Evolutionary conservation across 2,888 invertebrate species (phyloP).

Genomic region (Aspidiotus rigidus): DNA sequence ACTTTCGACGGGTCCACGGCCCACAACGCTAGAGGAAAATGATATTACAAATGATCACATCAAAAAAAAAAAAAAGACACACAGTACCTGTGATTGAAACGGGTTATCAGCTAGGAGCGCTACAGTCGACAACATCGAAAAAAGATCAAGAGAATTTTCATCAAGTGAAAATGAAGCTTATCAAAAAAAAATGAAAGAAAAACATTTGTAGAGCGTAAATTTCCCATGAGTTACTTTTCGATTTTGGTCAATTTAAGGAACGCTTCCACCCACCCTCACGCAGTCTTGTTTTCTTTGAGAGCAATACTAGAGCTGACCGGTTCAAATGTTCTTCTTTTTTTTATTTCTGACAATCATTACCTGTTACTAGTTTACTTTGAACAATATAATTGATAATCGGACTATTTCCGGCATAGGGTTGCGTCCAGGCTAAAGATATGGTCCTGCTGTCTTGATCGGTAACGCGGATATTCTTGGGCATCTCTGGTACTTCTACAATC

Average conservation of each 20-base stretch:
- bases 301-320: no score
- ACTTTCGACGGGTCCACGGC: slow-evolving; percentile 71
- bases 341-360: slow-evolving; percentile 30
- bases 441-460: slow-evolving; percentile 75
- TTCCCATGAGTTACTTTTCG: no score
- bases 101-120: background rate
- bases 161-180: no score
- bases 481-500: slow-evolving; percentile 68
- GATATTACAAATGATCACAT: background rate
- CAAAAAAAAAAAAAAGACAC: background rate
- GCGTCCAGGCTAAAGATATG: slow-evolving; percentile 79
- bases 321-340: no score
- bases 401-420: slow-evolving; percentile 80
- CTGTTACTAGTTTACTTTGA: slow-evolving; percentile 58
- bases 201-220: no score
- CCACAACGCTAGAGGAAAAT: slow-evolving; percentile 59
- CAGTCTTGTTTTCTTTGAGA: no score
- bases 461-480: slow-evolving; percentile 75
- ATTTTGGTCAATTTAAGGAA: no score
- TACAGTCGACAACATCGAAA: background rate
- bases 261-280: no score
- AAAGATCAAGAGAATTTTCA: no score
- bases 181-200: no score
- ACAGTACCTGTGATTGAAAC: background rate
- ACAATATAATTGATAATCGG: slow-evolving; percentile 80